These are phyloP conservation scores for Cheilosia vulpina DNA, from an alignment of 2,888 invertebrate species.

Conservation along the genomic window DNA sequence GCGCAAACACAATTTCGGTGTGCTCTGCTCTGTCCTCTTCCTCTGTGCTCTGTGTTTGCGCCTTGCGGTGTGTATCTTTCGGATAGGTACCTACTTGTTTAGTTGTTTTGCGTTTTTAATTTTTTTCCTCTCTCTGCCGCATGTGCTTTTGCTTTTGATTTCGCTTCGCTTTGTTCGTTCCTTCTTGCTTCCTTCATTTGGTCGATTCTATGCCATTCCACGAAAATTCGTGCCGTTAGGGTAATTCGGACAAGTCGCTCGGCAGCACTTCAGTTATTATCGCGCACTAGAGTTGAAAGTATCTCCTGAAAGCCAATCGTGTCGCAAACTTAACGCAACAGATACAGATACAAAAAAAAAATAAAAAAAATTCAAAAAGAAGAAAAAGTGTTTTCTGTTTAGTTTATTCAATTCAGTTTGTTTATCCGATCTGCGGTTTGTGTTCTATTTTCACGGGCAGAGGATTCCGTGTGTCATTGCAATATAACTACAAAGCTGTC, in stretches of 20 bases:
- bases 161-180: conserved; percentile 25
- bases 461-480: not conserved
- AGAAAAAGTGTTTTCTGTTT: conserved; percentile 35
- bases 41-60: conserved; percentile 3
- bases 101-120: conserved; percentile 35
- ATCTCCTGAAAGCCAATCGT: conserved; percentile 52
- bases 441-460: not conserved
- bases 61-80: conserved; percentile 39
- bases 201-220: conserved; percentile 59
- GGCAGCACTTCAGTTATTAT: conserved; percentile 71
- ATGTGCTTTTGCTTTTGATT: conserved; percentile 36
- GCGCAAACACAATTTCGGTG: conserved; percentile 1
- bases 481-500: conserved; percentile 41
- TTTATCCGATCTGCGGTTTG: conserved; percentile 25
- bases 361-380: conserved; percentile 6
- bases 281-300: conserved; percentile 70
- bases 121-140: conserved; percentile 30
- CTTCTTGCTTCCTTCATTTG: conserved; percentile 17
- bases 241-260: conserved; percentile 69
- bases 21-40: not conserved
- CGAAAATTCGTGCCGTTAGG: conserved; percentile 66
- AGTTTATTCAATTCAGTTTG: conserved; percentile 42
- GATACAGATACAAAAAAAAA: conserved; percentile 54
- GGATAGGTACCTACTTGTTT: too few relatives aligned
- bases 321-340: conserved; percentile 67